A percentile compares a stretch with the other conserved stretches of the same genome.
These are phyloP conservation scores for Lontra canadensis DNA, from an alignment of 2,113 vertebrate genomes.

Conservation along the genomic window DNA sequence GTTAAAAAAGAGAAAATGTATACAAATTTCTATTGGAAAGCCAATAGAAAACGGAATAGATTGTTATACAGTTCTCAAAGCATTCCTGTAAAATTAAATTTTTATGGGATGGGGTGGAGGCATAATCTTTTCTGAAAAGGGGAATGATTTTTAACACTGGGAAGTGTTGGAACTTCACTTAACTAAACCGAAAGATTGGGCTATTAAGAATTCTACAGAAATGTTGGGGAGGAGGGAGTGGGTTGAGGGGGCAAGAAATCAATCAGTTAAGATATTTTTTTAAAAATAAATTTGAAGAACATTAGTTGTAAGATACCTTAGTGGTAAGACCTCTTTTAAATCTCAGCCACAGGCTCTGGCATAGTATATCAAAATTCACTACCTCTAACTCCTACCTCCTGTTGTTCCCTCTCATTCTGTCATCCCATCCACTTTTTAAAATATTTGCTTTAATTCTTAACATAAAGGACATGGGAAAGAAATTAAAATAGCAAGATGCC, in stretches of 20 bases:
- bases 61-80: background rate
- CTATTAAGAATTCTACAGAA: background rate
- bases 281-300: background rate
- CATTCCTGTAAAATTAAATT: background rate
- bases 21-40: background rate
- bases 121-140: background rate
- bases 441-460: constrained; percentile 32
- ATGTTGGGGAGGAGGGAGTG: background rate
- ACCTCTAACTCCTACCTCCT: background rate
- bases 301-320: background rate
- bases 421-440: background rate
- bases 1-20: background rate
- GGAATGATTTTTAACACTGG: constrained; percentile 16
- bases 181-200: background rate
- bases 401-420: background rate
- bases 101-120: background rate
- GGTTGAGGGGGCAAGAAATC: background rate
- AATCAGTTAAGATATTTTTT: background rate
- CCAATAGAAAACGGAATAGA: background rate
- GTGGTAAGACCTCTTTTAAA: background rate
- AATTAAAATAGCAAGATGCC: background rate
- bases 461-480: background rate
- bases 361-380: background rate
- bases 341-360: background rate
- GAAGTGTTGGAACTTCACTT: background rate